Percentiles rank a stretch among this genome's conserved stretches.
Evolutionary conservation across 2,888 invertebrate species (phyloP).

Genomic region (Diaprepes abbreviatus): DNA sequence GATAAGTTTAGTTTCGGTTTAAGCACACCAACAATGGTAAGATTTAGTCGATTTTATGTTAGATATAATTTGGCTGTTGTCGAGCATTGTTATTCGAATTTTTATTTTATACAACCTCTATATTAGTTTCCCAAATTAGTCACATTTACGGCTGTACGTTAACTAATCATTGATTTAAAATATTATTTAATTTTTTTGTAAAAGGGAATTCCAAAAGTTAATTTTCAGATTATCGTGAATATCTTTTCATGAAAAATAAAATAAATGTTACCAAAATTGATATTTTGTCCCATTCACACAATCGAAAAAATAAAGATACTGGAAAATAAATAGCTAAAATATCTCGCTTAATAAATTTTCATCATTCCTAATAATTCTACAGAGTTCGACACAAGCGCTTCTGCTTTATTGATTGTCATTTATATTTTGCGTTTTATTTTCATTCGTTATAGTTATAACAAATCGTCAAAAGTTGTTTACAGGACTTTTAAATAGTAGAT

Average conservation of each 20-base stretch:
- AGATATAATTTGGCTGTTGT: too few relatives aligned
- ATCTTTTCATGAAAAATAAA: slow-evolving; percentile 8
- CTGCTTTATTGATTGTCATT: slow-evolving; percentile 12
- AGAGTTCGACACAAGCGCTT: neutral
- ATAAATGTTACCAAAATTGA: slow-evolving; percentile 16
- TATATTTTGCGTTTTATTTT: neutral
- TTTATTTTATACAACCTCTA: too few relatives aligned
- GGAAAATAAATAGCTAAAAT: slow-evolving; percentile 15
- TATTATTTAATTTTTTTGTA: too few relatives aligned
- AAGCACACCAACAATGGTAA: too few relatives aligned
- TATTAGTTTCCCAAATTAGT: too few relatives aligned
- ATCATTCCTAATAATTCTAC: slow-evolving; percentile 12
- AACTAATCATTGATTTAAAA: too few relatives aligned
- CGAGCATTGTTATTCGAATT: too few relatives aligned
- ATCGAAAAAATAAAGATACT: slow-evolving; percentile 9
- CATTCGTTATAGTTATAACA: neutral
- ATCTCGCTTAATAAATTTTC: slow-evolving; percentile 11
- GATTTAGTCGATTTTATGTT: too few relatives aligned
- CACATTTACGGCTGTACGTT: too few relatives aligned
- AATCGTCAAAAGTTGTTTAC: too few relatives aligned
- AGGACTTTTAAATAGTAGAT: too few relatives aligned
- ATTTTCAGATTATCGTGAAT: neutral
- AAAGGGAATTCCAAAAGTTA: neutral
- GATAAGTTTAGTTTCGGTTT: too few relatives aligned
- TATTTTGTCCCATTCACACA: slow-evolving; percentile 18